phyloP scores from a whole-genome alignment of 2,888 invertebrate genomes.

The Neelides folsomi region DNA sequence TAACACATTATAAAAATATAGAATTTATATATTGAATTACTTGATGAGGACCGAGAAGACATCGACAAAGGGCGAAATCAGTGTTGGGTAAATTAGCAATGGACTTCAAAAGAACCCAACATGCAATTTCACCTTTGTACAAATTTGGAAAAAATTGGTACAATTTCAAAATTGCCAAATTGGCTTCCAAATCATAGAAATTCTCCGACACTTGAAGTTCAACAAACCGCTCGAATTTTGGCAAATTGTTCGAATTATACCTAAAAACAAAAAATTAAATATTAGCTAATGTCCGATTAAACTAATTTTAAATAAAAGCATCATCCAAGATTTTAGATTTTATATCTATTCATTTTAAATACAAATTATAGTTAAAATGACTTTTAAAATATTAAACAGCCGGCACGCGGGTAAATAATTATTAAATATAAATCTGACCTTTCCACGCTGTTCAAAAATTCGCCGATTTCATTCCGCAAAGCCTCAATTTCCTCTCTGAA shows the following conservation, averaged over 20 bases:
- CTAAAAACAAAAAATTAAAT: no score
- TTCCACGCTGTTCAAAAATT: no score
- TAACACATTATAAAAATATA: background rate
- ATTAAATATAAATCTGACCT: background rate
- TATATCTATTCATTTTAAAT: no score
- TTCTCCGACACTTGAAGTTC: slow-evolving; percentile 85
- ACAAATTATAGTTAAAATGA: no score
- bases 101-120: slow-evolving; percentile 84
- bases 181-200: slow-evolving; percentile 91
- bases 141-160: slow-evolving; percentile 89
- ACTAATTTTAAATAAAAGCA: no score
- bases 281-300: no score
- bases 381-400: background rate
- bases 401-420: background rate
- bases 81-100: slow-evolving; percentile 94
- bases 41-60: slow-evolving; percentile 67
- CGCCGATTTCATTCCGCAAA: no score
- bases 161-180: slow-evolving; percentile 86
- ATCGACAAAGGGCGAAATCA: slow-evolving; percentile 95
- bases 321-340: no score
- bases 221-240: slow-evolving; percentile 79
- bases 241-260: slow-evolving; percentile 91
- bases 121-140: slow-evolving; percentile 70
- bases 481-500: no score
- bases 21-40: slow-evolving; percentile 42